phyloP scores from a whole-genome alignment of 1,140 invertebrate genomes.

The Goniozus legneri region DNA sequence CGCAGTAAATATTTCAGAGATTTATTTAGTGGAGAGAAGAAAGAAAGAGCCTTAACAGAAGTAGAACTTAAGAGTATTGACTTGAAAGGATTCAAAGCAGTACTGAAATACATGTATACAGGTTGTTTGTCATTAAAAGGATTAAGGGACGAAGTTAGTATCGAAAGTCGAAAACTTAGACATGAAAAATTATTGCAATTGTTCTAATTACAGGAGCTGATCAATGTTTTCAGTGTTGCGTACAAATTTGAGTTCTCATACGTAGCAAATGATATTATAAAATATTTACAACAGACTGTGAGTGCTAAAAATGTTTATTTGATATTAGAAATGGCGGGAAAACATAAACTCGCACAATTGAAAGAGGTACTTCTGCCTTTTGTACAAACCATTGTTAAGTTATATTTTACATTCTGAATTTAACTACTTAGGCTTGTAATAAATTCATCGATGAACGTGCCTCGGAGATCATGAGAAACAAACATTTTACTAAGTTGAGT shows the following conservation, averaged over 20 bases:
- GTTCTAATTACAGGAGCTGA: conserved; percentile 32
- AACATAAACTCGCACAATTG: conserved; percentile 66
- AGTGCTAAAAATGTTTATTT: conserved; percentile 86
- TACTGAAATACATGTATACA: conserved; percentile 95
- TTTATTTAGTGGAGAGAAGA: conserved; percentile 86
- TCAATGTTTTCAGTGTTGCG: conserved; percentile 64
- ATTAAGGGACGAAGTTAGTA: conserved; percentile 60
- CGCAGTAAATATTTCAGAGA: conserved; percentile 93
- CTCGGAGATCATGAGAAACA: conserved; percentile 74
- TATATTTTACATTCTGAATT: conserved; percentile 2
- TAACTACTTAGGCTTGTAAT: conserved; percentile 62
- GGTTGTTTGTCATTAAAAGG: conserved; percentile 80
- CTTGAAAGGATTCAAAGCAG: conserved; percentile 82
- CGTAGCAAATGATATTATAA: conserved; percentile 86
- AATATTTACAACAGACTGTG: conserved; percentile 86
- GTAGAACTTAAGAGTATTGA: conserved; percentile 83
- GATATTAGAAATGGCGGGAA: conserved; percentile 85
- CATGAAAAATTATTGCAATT: conserved; percentile 1
- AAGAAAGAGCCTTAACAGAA: conserved; percentile 76
- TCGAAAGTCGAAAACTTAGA: too few species aligned
- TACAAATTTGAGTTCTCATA: conserved; percentile 95
- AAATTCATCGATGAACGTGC: conserved; percentile 89
- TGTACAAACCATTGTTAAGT: neutral
- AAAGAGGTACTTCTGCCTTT: conserved; percentile 57
- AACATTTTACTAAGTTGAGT: conserved; percentile 81